These are phyloP conservation scores for Pelecanus crispus DNA, from an alignment of 2,113 vertebrate genomes.

Conservation along the genomic window DNA sequence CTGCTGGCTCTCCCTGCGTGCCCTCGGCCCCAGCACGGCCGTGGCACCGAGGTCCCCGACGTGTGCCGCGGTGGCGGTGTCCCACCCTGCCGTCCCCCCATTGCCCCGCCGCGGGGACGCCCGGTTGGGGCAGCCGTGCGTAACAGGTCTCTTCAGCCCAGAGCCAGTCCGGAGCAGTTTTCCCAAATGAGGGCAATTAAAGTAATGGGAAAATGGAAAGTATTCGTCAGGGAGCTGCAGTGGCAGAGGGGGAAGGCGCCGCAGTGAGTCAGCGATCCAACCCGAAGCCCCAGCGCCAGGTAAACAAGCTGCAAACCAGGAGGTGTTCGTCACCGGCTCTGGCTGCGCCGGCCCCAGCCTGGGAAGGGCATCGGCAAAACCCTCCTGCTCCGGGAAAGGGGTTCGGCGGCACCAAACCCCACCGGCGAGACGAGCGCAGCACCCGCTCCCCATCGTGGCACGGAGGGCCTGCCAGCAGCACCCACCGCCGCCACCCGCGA, in stretches of 20 bases:
- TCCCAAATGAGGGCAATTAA: background rate
- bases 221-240: background rate
- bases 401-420: background rate
- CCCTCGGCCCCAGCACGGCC: background rate
- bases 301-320: background rate
- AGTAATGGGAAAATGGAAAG: conserved; percentile 40
- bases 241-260: background rate
- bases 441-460: fast-evolving
- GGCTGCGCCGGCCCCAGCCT: background rate
- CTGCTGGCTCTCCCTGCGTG: fast-evolving
- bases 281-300: background rate
- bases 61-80: fast-evolving
- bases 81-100: fast-evolving
- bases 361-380: background rate
- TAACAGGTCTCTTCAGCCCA: background rate
- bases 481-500: fast-evolving
- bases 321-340: background rate
- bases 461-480: background rate
- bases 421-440: fast-evolving
- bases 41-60: fast-evolving
- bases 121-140: fast-evolving
- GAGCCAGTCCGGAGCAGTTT: background rate
- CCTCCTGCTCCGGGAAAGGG: background rate
- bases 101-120: fast-evolving
- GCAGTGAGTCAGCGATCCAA: conserved; percentile 8